These are phyloP conservation scores for Acronicta alni DNA, from an alignment of 2,888 invertebrate genomes.

Conservation along the genomic window DNA sequence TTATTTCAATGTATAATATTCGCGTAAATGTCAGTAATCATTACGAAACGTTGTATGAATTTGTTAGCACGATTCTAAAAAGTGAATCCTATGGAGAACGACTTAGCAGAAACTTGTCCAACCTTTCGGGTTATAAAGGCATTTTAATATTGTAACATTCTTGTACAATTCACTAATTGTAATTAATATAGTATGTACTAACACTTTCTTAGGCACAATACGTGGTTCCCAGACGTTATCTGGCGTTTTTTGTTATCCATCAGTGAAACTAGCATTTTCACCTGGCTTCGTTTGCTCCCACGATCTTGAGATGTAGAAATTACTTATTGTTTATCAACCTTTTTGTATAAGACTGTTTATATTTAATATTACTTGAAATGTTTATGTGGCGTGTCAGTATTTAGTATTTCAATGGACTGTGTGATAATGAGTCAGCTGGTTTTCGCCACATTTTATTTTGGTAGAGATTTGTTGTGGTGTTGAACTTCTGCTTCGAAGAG, in stretches of 20 bases:
- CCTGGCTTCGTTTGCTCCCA: conserved; percentile 66
- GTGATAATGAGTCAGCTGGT: not conserved
- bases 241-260: conserved; percentile 65
- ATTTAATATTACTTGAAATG: conserved; percentile 51
- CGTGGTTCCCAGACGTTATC: conserved; percentile 73
- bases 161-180: conserved; percentile 24
- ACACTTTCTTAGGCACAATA: conserved; percentile 76
- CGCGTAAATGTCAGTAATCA: too few relatives aligned
- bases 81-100: too few relatives aligned
- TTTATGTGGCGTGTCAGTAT: conserved; percentile 6
- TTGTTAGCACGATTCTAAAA: too few relatives aligned
- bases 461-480: too few relatives aligned
- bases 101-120: not conserved
- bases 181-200: conserved; percentile 40
- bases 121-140: not conserved
- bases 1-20: too few relatives aligned
- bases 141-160: conserved; percentile 20
- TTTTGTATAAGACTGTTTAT: conserved; percentile 47
- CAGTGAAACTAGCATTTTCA: conserved; percentile 81
- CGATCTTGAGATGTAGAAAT: conserved; percentile 76
- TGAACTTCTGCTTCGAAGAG: too few relatives aligned
- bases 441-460: too few relatives aligned
- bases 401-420: not conserved
- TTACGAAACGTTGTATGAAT: too few relatives aligned
- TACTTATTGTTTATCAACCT: conserved; percentile 65